These are phyloP conservation scores for Phataginus tetradactyla DNA, from an alignment of 2,797 vertebrate genomes.

Conservation along the genomic window DNA sequence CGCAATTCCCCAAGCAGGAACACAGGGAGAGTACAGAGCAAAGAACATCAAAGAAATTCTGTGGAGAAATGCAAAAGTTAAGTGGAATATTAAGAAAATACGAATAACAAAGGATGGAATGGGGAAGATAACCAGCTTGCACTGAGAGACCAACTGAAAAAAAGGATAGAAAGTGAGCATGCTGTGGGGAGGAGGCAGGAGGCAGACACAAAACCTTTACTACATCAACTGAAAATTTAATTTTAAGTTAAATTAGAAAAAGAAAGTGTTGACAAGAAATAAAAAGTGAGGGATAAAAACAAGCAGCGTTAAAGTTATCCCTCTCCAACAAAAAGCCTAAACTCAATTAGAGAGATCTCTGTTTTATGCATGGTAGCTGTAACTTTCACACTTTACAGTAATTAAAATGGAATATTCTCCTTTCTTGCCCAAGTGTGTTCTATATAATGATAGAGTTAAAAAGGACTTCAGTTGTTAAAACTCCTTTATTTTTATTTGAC, in stretches of 20 bases:
- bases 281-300: not conserved
- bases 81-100: not conserved
- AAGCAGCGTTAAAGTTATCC: not conserved
- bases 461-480: slow-evolving; percentile 21
- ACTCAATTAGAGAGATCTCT: not conserved
- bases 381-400: not conserved
- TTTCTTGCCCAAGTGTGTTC: not conserved
- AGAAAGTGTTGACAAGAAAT: not conserved
- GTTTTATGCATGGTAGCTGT: not conserved
- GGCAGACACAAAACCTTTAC: not conserved
- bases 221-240: not conserved
- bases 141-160: not conserved
- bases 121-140: not conserved
- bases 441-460: not conserved
- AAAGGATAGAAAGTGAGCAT: not conserved
- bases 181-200: not conserved
- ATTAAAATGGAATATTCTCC: slow-evolving; percentile 23
- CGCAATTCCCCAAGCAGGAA: not conserved
- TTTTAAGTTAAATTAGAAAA: slow-evolving; percentile 29
- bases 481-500: slow-evolving; percentile 47
- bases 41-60: not conserved
- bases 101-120: not conserved
- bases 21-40: not conserved
- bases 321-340: not conserved
- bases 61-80: not conserved